Base-by-base conservation (phyloP, 53 echinoderm and acorn worm genomes). In the Apostichopus leukothele region DNA sequence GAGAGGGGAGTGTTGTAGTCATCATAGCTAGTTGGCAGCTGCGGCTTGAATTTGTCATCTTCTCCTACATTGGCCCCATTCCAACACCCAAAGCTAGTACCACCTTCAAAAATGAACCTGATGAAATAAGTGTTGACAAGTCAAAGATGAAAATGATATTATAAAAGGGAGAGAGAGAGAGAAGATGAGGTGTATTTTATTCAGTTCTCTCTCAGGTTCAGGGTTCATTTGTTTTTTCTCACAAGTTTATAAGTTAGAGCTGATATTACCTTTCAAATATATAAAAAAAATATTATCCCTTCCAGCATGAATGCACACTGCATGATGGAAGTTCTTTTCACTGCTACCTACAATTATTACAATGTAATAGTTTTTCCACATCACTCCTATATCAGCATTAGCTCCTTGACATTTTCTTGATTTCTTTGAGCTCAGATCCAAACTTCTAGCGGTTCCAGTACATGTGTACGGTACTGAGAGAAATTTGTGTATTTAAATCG, bases 101-200 rank as follows among this genome's bases (percentile, higher is more conserved):
- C 99, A 27, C 99, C 99, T 61, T 96, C 96, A 92, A 96, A 99
- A 96, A 99, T 99, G 83, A 96, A 99, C 96, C 99, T 99, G 27
- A 39, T 39, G 3, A 39, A 39, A 39, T 39, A 39, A 39, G 39
- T 2, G 39, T 39, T 3, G 3, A 39, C 39, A 39, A 39, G 39
- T 39, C 39, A 67, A 67, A 67, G 68, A 67, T 67, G 68, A 67
- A 67, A 39, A 25, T 25, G 25, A 25, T 25, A 25, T 25, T 39
- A 67, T 13, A 16, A 75, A 75, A 22, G 16, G 20, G 3, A 39
- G 16, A 39, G 77, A 51, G 39, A 39, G 39, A 39, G 39, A 39
- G 39, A 39, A 39, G 39, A 39, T 39, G 39, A 39, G 39, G 39
- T 3, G 3, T 39, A 25, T 67, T 67, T 67, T n/a, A 67, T 67